Evolutionary conservation across 2,797 vertebrate species (phyloP).

Genomic region (Hyperoplus lanceolatus): DNA sequence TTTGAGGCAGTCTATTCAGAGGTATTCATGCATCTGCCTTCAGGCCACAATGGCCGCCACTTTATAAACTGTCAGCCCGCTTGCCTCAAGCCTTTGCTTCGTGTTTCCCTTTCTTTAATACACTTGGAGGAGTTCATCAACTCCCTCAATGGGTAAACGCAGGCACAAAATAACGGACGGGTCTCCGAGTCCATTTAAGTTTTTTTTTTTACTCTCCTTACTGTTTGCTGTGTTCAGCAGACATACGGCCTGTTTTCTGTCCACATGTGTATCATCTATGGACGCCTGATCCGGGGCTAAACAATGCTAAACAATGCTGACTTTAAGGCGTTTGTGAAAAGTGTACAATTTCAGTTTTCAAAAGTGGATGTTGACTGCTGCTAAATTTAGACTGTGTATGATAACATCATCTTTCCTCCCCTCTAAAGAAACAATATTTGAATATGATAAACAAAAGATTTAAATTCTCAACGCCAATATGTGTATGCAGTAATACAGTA

Average conservation of each 20-base stretch:
- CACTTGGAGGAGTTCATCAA: slow-evolving; percentile 99
- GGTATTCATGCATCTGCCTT: slow-evolving; percentile 96
- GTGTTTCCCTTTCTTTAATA: slow-evolving; percentile 94
- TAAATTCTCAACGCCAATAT: neutral
- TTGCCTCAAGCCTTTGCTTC: slow-evolving; percentile 88
- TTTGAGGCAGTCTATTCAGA: slow-evolving; percentile 95
- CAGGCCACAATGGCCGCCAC: slow-evolving; percentile 91
- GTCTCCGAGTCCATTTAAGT: slow-evolving; percentile 66
- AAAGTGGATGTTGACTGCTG: neutral
- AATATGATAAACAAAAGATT: neutral
- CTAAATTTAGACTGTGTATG: neutral
- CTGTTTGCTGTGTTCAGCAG: slow-evolving; percentile 42
- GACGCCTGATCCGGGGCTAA: neutral
- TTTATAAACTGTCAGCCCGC: slow-evolving; percentile 95
- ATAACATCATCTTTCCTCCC: neutral
- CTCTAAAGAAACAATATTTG: neutral
- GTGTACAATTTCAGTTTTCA: neutral
- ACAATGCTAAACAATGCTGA: neutral
- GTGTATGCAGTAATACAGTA: too few species aligned
- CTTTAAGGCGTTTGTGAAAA: neutral
- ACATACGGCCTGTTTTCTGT: slow-evolving; percentile 70
- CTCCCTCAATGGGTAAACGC: slow-evolving; percentile 90
- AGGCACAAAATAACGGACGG: slow-evolving; percentile 87
- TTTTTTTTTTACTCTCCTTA: slow-evolving; percentile 59
- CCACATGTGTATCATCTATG: slow-evolving; percentile 30